These are phyloP conservation scores for Sebastes schlegelii DNA, from an alignment of 2,113 vertebrate species.

Conservation along the genomic window DNA sequence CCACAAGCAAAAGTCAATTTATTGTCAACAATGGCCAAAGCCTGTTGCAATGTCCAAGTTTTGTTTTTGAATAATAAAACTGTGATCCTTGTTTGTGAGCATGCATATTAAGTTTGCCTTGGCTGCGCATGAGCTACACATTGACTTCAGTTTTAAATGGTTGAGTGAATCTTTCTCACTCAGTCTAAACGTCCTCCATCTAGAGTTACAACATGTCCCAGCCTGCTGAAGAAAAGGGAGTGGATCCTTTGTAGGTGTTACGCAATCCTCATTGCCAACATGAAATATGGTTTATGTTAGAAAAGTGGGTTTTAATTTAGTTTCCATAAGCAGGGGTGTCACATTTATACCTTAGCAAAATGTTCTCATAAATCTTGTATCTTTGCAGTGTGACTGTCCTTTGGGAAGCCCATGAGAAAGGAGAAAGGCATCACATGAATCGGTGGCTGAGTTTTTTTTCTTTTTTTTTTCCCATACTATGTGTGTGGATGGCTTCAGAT, in stretches of 20 bases:
- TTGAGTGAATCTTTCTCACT: neutral
- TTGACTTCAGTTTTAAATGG: neutral
- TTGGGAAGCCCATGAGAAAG: neutral
- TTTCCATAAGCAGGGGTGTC: neutral
- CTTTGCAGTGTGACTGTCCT: neutral
- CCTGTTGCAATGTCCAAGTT: neutral
- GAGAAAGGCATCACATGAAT: neutral
- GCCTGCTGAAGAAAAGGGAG: constrained; percentile 25
- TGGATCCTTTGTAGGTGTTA: neutral
- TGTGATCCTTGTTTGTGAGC: neutral
- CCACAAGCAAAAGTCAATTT: too few species aligned
- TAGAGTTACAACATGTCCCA: constrained; percentile 25
- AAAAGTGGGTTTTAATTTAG: neutral
- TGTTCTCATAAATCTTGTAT: neutral
- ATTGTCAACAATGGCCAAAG: neutral
- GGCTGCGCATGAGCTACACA: neutral
- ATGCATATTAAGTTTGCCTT: neutral
- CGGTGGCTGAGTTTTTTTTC: neutral
- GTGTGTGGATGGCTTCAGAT: constrained; percentile 17
- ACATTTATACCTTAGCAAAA: neutral
- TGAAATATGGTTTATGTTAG: neutral
- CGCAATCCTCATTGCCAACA: constrained; percentile 10
- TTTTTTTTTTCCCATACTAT: neutral
- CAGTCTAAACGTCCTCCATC: neutral
- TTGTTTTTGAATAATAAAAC: neutral